phyloP scores from a whole-genome alignment of 2,113 vertebrate species.

The Dissostichus mawsoni region DNA sequence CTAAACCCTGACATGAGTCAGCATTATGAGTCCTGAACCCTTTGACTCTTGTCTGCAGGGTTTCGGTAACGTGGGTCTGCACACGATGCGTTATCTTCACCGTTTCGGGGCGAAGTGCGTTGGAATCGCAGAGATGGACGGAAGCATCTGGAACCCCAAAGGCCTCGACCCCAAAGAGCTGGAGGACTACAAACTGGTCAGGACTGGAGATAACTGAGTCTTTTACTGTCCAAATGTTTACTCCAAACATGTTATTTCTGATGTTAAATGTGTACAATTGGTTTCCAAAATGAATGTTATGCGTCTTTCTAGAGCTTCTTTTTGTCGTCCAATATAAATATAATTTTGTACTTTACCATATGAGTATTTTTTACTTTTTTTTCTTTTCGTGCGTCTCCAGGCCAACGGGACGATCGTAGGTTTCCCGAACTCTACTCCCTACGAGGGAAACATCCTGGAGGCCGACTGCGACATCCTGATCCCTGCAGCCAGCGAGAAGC shows the following conservation, averaged over 20 bases:
- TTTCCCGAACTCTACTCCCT: constrained; percentile 93
- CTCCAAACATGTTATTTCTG: too few relatives aligned
- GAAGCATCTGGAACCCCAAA: constrained; percentile 94
- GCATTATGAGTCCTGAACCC: background rate
- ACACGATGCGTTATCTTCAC: constrained; percentile 99
- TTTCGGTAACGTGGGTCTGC: constrained; percentile 97
- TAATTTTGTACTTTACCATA: too few relatives aligned
- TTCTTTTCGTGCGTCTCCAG: constrained; percentile 72
- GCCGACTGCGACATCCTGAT: constrained; percentile 96
- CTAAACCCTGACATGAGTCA: too few relatives aligned
- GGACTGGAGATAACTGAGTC: background rate
- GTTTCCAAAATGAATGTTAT: too few relatives aligned
- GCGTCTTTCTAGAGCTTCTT: too few relatives aligned
- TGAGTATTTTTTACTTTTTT: background rate
- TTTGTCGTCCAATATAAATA: too few relatives aligned
- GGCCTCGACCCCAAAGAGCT: constrained; percentile 98
- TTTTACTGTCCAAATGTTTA: background rate
- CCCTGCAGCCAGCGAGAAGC: constrained; percentile 97
- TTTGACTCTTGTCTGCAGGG: constrained; percentile 83
- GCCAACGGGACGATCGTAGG: constrained; percentile 97
- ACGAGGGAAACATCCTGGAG: constrained; percentile 95
- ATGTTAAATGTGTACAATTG: too few relatives aligned
- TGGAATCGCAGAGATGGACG: constrained; percentile 94
- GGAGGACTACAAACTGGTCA: constrained; percentile 98
- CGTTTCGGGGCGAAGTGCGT: constrained; percentile 97